A percentile compares a stretch with the other conserved stretches of the same genome.
phyloP scores from a whole-genome alignment of 2,888 invertebrate genomes.

The Dryococelus australis region DNA sequence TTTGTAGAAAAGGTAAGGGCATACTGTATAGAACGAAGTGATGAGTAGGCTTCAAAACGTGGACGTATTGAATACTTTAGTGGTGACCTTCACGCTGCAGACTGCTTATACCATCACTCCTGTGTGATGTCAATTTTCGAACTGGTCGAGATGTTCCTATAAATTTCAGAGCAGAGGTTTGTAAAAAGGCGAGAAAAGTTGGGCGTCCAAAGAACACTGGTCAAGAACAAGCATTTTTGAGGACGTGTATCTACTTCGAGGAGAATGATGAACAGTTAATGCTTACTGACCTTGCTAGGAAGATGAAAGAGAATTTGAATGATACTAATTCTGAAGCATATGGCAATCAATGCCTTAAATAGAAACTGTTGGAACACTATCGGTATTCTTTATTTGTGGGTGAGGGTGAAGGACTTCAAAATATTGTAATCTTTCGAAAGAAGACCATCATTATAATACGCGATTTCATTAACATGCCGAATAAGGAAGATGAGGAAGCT shows the following conservation, averaged over 20 bases:
- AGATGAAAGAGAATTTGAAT: no score
- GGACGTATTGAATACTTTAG: slow-evolving; percentile 13
- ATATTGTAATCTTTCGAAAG: background rate
- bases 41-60: background rate
- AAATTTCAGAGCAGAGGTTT: no score
- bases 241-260: no score
- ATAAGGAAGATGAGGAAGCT: background rate
- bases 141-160: background rate
- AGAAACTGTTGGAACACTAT: no score
- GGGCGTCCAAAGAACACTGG: no score
- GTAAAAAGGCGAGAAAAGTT: no score
- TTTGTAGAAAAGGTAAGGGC: background rate
- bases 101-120: slow-evolving; percentile 20
- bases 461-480: background rate
- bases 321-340: no score
- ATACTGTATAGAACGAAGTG: background rate
- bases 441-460: background rate
- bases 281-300: no score
- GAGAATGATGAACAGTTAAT: no score
- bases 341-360: no score
- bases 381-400: no score
- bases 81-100: background rate
- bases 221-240: no score
- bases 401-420: background rate
- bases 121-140: slow-evolving; percentile 2